These are phyloP conservation scores for Buceros bicornis DNA, from an alignment of 2,797 vertebrate genomes.

Conservation along the genomic window DNA sequence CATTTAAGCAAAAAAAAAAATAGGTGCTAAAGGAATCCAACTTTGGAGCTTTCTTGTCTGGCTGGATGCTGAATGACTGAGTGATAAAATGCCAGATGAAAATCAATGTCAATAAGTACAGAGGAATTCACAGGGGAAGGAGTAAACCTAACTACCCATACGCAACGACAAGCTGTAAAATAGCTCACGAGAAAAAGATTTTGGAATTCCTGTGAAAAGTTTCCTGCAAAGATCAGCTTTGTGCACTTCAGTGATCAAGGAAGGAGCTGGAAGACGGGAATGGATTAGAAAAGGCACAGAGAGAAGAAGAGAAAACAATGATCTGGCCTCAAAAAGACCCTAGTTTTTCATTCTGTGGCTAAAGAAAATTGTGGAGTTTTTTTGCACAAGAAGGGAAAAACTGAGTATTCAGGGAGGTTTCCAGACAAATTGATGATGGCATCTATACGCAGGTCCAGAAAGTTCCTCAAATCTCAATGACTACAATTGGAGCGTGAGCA, in stretches of 20 bases:
- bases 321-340: background rate
- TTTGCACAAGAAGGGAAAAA: background rate
- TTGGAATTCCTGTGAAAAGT: background rate
- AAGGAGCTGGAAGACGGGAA: background rate
- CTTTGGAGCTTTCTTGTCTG: constrained; percentile 26
- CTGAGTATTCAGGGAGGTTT: background rate
- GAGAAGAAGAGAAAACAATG: background rate
- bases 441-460: background rate
- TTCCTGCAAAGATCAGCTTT: background rate
- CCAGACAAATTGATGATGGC: background rate
- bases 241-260: background rate
- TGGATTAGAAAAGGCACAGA: background rate
- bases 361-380: background rate
- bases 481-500: background rate
- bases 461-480: background rate
- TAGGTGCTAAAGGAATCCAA: background rate
- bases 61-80: background rate
- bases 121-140: background rate
- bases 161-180: background rate
- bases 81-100: constrained; percentile 20
- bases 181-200: background rate
- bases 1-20: background rate
- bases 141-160: background rate
- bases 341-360: background rate
- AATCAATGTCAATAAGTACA: constrained; percentile 22